Percentiles rank a stretch among this genome's conserved stretches.
These are phyloP conservation scores for Electrophaes corylata DNA, from an alignment of 2,888 invertebrate genomes.

Conservation along the genomic window DNA sequence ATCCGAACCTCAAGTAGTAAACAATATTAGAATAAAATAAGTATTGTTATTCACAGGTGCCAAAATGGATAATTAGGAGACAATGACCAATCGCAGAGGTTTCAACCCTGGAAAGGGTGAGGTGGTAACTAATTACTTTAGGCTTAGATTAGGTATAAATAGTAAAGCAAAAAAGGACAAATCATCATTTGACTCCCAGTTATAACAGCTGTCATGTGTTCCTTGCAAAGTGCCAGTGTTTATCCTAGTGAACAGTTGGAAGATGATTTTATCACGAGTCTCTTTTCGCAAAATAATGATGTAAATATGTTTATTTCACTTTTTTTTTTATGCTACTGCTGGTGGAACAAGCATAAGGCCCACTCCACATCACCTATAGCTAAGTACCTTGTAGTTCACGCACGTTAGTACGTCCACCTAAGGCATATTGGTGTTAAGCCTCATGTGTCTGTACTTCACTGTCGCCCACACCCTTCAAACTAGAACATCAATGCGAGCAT, in stretches of 20 bases:
- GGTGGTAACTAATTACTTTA: constrained; percentile 44
- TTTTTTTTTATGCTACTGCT: too few species aligned
- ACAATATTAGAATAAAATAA: constrained; percentile 6
- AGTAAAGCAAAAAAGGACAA: constrained; percentile 26
- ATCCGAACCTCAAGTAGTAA: constrained; percentile 3
- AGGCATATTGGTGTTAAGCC: too few species aligned
- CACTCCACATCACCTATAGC: too few species aligned
- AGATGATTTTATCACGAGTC: constrained; percentile 26
- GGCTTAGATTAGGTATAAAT: constrained; percentile 40
- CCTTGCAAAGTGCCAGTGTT: constrained; percentile 39
- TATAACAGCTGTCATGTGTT: constrained; percentile 41
- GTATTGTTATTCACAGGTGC: constrained; percentile 31
- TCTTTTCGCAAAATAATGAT: constrained; percentile 20
- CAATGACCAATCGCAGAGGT: constrained; percentile 30
- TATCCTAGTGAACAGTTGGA: constrained; percentile 21
- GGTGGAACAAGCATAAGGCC: too few species aligned
- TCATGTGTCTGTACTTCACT: too few species aligned
- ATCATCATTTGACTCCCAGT: constrained; percentile 50
- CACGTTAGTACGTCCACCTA: too few species aligned
- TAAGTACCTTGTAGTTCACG: too few species aligned
- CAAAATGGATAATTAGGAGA: constrained; percentile 31
- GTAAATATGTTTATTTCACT: constrained; percentile 4
- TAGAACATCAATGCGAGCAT: too few species aligned
- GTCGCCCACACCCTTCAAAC: too few species aligned
- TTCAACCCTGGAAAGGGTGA: constrained; percentile 41